A percentile compares a stretch with the other conserved stretches of the same genome.
phyloP scores from a whole-genome alignment of 2,113 vertebrate genomes.

The Xiphophorus maculatus region DNA sequence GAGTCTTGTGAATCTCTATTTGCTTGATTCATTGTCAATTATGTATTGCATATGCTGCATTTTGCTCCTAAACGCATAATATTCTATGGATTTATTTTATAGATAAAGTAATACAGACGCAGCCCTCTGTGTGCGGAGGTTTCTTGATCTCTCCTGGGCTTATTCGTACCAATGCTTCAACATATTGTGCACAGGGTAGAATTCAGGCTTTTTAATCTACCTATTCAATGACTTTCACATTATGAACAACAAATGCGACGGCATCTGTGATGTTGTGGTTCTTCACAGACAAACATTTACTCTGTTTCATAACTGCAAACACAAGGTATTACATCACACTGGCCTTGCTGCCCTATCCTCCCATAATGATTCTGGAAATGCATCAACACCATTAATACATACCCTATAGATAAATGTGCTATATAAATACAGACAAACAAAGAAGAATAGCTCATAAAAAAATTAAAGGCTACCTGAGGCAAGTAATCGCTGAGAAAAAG shows the following conservation, averaged over 20 bases:
- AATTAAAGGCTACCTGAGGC: constrained; percentile 13
- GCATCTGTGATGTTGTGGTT: neutral
- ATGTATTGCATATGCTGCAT: neutral
- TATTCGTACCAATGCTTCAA: neutral
- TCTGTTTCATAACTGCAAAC: constrained; percentile 43
- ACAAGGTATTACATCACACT: constrained; percentile 43
- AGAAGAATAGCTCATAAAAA: constrained; percentile 3
- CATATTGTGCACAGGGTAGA: neutral
- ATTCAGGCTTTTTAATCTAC: neutral
- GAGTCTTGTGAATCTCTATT: neutral
- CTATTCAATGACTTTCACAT: neutral
- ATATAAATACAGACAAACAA: neutral
- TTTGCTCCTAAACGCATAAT: neutral
- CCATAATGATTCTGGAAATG: constrained; percentile 2
- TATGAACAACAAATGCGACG: neutral
- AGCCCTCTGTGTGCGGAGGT: neutral
- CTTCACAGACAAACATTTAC: constrained; percentile 24
- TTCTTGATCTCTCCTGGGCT: neutral
- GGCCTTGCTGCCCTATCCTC: constrained; percentile 14
- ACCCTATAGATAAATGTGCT: neutral
- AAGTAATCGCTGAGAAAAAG: neutral
- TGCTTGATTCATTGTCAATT: neutral
- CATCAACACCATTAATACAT: constrained; percentile 3
- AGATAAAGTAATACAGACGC: neutral
- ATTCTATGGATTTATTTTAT: neutral